A percentile compares a stretch with the other conserved stretches of the same genome.
phyloP scores from a whole-genome alignment of 1,140 invertebrate genomes.

The Lepidurus packardi region DNA sequence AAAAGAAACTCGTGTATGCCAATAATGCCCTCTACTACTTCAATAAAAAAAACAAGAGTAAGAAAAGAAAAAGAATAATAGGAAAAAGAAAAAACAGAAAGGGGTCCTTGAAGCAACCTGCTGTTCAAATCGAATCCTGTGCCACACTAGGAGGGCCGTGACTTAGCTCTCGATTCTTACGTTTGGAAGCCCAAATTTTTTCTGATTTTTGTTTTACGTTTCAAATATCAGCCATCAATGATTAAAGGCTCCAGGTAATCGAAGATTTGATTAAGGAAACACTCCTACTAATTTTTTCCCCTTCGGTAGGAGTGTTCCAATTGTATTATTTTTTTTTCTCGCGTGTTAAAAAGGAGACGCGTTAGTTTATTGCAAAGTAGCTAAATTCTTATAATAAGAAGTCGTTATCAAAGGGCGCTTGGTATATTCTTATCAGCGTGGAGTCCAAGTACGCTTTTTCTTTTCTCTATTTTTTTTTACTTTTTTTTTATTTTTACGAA shows the following conservation, averaged over 20 bases:
- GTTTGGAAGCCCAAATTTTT: background rate
- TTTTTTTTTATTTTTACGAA: background rate
- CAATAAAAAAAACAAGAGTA: background rate
- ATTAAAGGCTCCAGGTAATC: background rate
- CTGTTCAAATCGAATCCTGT: conserved; percentile 7
- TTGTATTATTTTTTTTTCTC: background rate
- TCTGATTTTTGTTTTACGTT: background rate
- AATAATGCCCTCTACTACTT: conserved; percentile 1
- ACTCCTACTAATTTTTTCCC: background rate
- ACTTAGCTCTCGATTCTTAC: conserved; percentile 11
- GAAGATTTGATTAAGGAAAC: conserved; percentile 15
- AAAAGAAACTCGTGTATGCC: background rate
- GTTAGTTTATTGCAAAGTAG: background rate
- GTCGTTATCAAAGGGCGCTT: background rate
- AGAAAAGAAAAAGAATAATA: background rate
- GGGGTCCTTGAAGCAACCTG: conserved; percentile 20
- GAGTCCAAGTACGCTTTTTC: background rate
- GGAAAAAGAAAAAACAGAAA: background rate
- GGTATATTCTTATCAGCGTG: background rate
- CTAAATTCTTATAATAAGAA: conserved; percentile 4
- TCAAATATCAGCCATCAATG: background rate
- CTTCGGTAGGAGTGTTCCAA: background rate
- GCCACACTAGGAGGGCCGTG: conserved; percentile 1
- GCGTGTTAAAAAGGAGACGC: background rate
- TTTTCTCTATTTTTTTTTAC: background rate